Evolutionary conservation across 2,113 vertebrate genomes (phyloP).

Genomic region (Petrocephalus microphthalmus): DNA sequence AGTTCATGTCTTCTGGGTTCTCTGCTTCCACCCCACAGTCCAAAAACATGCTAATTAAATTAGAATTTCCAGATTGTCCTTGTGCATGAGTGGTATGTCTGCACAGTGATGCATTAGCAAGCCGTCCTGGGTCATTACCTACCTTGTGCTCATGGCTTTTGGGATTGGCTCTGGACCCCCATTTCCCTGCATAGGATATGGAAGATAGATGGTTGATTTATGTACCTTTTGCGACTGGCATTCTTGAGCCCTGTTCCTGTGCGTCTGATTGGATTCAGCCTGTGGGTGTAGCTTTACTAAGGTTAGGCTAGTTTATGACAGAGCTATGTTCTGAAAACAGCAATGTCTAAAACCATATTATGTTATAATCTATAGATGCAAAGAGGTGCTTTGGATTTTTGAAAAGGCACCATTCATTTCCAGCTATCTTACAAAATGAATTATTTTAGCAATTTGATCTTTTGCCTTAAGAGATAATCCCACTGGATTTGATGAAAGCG

Average conservation of each 20-base stretch:
- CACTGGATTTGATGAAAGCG: constrained; percentile 46
- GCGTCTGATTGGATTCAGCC: neutral
- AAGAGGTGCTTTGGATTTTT: neutral
- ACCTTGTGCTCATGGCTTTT: neutral
- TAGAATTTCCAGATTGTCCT: neutral
- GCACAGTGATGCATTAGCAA: too few species aligned
- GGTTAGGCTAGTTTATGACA: neutral
- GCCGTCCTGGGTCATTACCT: neutral
- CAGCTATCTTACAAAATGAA: constrained; percentile 12
- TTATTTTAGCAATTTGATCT: constrained; percentile 35
- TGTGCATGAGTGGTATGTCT: neutral
- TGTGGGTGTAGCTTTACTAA: neutral
- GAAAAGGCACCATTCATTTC: neutral
- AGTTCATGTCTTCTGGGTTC: neutral
- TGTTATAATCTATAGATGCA: neutral
- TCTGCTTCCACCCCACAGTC: neutral
- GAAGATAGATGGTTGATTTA: neutral
- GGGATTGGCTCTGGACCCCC: neutral
- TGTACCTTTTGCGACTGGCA: neutral
- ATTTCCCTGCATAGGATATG: neutral
- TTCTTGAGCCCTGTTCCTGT: neutral
- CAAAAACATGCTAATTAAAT: neutral
- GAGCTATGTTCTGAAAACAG: neutral
- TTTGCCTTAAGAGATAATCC: constrained; percentile 37
- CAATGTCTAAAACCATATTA: neutral